A percentile compares a stretch with the other conserved stretches of the same genome.
Conservation (phyloP, 2,113 vertebrate species). For the Mellivora capensis region DNA sequence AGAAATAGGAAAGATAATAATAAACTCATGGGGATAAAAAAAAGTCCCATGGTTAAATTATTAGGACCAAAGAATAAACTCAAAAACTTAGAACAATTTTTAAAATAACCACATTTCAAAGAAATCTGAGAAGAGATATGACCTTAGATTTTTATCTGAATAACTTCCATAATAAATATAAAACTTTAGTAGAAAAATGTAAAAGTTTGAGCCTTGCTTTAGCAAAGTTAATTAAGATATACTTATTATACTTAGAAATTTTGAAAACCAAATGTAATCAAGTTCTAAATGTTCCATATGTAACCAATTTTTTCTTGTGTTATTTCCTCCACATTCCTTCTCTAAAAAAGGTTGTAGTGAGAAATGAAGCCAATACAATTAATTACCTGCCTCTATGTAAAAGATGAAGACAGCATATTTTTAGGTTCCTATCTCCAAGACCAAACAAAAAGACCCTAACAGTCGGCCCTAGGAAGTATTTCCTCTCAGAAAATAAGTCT, state of each 20-base stretch:
- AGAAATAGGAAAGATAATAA: neutral
- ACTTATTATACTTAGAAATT: neutral
- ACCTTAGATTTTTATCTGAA: neutral
- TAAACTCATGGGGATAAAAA: neutral
- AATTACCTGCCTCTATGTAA: neutral
- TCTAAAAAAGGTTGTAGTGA: neutral
- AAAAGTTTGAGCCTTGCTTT: neutral
- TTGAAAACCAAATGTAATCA: neutral
- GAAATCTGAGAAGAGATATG: neutral
- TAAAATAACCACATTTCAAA: neutral
- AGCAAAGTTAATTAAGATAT: neutral
- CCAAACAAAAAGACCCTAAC: neutral
- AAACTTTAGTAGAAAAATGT: neutral
- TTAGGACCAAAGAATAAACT: neutral
- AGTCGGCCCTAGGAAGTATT: neutral
- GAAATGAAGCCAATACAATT: neutral
- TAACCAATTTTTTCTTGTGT: neutral
- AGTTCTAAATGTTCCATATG: neutral
- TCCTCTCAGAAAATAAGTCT: neutral
- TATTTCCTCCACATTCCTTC: neutral
- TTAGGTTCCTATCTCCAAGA: neutral
- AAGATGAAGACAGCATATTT: neutral
- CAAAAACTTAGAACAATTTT: neutral
- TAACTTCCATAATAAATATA: neutral
- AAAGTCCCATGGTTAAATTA: neutral